A percentile compares a stretch with the other conserved stretches of the same genome.
These are phyloP conservation scores for Dendrolimus punctatus DNA, from an alignment of 1,140 invertebrate species.

Conservation along the genomic window DNA sequence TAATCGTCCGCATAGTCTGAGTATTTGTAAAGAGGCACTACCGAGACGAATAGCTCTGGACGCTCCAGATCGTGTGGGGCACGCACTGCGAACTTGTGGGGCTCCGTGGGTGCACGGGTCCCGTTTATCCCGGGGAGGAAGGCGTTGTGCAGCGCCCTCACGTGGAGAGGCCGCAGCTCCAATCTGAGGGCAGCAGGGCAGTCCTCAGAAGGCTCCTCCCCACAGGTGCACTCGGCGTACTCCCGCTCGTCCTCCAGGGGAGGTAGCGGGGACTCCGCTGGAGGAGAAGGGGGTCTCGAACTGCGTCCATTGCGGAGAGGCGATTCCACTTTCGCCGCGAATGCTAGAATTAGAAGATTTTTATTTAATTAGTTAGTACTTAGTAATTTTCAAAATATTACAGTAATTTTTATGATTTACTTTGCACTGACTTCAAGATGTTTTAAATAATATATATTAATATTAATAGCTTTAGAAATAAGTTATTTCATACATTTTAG, in stretches of 20 bases:
- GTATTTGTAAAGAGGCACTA: conserved; percentile 66
- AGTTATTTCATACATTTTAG: no score
- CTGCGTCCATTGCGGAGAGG: conserved; percentile 50
- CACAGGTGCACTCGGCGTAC: conserved; percentile 44
- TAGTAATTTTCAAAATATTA: no score
- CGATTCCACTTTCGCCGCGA: conserved; percentile 32
- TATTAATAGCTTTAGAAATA: no score
- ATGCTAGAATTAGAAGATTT: conserved; percentile 20
- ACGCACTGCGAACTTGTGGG: conserved; percentile 46
- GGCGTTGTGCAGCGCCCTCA: conserved; percentile 45
- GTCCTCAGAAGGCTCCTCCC: conserved; percentile 10
- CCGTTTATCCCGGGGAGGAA: conserved; percentile 53
- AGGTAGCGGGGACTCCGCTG: conserved; percentile 11
- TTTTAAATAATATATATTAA: no score
- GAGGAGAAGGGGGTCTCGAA: conserved; percentile 15
- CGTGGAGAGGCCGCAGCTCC: conserved; percentile 30
- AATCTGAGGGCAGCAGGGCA: conserved; percentile 26
- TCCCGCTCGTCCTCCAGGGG: conserved; percentile 47
- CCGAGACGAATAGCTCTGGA: conserved; percentile 44
- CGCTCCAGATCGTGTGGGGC: conserved; percentile 39
- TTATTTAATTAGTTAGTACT: background rate
- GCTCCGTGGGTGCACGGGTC: conserved; percentile 37
- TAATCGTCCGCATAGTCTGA: conserved; percentile 64
- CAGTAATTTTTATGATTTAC: no score
- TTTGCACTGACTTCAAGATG: no score